Conservation (phyloP, 2,797 vertebrate species). For the Melanogrammus aeglefinus region DNA sequence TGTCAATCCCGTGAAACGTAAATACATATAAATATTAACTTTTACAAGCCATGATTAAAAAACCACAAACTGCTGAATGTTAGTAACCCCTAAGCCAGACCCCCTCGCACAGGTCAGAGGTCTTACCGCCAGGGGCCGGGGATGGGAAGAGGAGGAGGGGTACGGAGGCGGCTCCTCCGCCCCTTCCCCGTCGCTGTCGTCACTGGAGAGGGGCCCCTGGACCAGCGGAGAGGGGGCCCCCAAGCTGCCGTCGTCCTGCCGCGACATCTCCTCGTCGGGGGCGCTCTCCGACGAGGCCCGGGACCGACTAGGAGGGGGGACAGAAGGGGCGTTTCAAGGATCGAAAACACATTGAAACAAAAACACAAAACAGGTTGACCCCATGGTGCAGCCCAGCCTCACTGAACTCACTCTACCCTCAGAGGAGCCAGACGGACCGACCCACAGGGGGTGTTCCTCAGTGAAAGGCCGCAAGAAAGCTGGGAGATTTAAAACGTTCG, state of each 20-base stretch:
- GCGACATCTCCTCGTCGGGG: conserved; percentile 72
- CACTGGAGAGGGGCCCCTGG: conserved; percentile 79
- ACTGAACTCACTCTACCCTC: too few species aligned
- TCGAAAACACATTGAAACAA: too few species aligned
- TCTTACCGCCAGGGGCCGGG: conserved; percentile 81
- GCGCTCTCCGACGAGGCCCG: conserved; percentile 72
- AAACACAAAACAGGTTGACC: too few species aligned
- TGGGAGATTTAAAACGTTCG: too few species aligned
- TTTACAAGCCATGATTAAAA: background rate
- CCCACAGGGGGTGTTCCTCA: too few species aligned
- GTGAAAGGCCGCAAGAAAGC: too few species aligned
- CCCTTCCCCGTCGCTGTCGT: conserved; percentile 84
- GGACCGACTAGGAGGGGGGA: conserved; percentile 54
- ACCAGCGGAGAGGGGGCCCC: conserved; percentile 73
- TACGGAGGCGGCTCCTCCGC: conserved; percentile 71
- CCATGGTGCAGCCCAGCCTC: too few species aligned
- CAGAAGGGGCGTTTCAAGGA: too few species aligned
- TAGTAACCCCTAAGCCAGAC: too few species aligned
- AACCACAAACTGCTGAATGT: background rate
- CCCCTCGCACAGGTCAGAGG: background rate
- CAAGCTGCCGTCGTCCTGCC: conserved; percentile 65
- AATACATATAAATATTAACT: too few species aligned
- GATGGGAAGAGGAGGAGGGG: conserved; percentile 75
- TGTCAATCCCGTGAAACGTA: too few species aligned
- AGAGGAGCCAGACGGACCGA: too few species aligned